A percentile compares a stretch with the other conserved stretches of the same genome.
Conservation (phyloP, 2,113 vertebrate genomes). For the Tychaedon coryphoeus region DNA sequence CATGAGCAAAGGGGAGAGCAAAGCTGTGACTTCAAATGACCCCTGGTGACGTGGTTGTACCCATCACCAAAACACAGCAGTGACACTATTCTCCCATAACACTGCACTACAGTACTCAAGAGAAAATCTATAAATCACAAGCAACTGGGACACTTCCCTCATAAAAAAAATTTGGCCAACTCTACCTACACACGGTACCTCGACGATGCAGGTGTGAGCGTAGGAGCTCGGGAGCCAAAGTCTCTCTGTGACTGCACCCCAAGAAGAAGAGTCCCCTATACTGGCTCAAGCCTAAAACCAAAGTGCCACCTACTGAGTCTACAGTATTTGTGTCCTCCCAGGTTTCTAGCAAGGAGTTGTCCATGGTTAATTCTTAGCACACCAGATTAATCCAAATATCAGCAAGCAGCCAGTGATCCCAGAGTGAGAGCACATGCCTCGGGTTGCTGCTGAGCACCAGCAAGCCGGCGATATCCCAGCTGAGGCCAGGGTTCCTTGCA, state of each 20-base stretch:
- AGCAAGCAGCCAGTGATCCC: rapidly evolving
- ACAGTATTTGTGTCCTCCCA: background rate
- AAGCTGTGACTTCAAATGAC: background rate
- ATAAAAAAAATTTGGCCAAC: background rate
- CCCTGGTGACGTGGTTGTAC: rapidly evolving
- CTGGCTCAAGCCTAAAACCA: background rate
- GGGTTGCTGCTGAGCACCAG: background rate
- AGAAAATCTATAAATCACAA: background rate
- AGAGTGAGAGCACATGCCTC: rapidly evolving
- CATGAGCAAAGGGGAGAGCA: background rate
- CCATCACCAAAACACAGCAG: background rate
- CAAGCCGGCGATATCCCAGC: background rate
- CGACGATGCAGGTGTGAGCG: rapidly evolving
- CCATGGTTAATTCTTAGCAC: background rate
- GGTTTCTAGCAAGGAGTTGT: background rate
- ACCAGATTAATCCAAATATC: background rate
- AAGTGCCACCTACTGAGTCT: background rate
- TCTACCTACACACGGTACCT: rapidly evolving
- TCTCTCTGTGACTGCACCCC: background rate
- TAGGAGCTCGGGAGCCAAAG: background rate
- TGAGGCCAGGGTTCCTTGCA: background rate
- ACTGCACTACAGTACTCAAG: background rate
- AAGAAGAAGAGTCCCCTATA: background rate
- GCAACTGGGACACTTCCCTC: background rate
- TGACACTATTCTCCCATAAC: rapidly evolving